Conservation (phyloP, 2,888 invertebrate genomes). For the Ellobium chinense region DNA sequence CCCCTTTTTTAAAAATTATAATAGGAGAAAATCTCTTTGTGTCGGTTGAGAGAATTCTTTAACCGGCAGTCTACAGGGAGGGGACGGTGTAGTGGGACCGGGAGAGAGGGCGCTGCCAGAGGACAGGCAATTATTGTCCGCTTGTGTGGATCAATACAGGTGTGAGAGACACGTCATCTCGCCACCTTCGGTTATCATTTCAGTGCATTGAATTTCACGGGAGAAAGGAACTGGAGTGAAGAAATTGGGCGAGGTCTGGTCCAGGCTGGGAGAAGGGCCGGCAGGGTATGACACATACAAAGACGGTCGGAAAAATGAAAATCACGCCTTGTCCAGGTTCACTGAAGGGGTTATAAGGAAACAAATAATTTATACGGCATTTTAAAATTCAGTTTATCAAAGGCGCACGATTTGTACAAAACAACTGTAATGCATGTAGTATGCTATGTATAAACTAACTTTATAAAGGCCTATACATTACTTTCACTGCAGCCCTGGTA, state of each 20-base stretch:
- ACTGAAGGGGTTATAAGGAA: too few species aligned
- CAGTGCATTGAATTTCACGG: background rate
- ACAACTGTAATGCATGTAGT: too few species aligned
- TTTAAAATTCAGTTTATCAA: too few species aligned
- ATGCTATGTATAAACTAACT: too few species aligned
- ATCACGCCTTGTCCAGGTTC: too few species aligned
- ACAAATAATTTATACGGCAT: too few species aligned
- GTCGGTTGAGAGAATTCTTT: conserved; percentile 19
- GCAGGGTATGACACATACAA: background rate
- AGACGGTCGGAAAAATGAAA: too few species aligned
- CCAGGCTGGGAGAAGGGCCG: background rate
- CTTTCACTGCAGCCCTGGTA: too few species aligned
- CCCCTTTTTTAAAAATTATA: conserved; percentile 2
- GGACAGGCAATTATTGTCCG: conserved; percentile 32
- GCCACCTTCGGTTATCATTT: background rate
- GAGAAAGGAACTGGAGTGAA: background rate
- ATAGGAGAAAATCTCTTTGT: conserved; percentile 25
- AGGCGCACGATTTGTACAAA: too few species aligned
- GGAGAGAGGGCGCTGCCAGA: background rate
- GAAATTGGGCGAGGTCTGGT: background rate
- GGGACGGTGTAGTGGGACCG: conserved; percentile 13
- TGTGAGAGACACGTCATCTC: conserved; percentile 21
- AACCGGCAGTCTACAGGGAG: conserved; percentile 17
- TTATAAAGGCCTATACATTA: too few species aligned
- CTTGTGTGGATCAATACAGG: conserved; percentile 21